Conservation (phyloP, 2,888 invertebrate genomes). For the Sarcophaga caerulescens region DNA sequence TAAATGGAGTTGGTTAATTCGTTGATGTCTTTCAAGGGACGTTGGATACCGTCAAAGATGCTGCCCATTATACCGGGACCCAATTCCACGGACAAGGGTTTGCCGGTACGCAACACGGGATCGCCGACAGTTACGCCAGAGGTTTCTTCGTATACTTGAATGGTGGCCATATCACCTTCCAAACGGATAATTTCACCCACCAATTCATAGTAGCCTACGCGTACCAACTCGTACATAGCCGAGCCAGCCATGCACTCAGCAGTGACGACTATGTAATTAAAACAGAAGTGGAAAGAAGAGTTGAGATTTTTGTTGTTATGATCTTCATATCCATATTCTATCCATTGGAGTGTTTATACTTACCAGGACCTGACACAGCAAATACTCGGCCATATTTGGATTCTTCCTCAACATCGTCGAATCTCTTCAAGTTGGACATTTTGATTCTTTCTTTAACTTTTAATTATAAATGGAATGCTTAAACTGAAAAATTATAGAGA, state of each 20-base stretch:
- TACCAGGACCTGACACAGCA: constrained; percentile 99
- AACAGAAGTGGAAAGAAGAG: constrained; percentile 64
- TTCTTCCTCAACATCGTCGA: constrained; percentile 93
- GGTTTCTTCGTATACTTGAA: constrained; percentile 98
- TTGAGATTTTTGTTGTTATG: not conserved
- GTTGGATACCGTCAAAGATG: constrained; percentile 99
- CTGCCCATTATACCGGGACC: constrained; percentile 99
- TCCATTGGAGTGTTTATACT: constrained; percentile 51
- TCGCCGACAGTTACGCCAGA: constrained; percentile 99
- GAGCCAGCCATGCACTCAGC: constrained; percentile 99
- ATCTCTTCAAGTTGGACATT: constrained; percentile 87
- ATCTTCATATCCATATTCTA: not conserved
- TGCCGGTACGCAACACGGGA: constrained; percentile 98
- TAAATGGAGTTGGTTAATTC: constrained; percentile 97
- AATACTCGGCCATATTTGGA: constrained; percentile 95
- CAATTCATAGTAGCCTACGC: constrained; percentile 98
- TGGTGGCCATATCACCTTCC: constrained; percentile 99
- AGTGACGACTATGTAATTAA: constrained; percentile 90
- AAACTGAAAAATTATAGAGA: constrained; percentile 34
- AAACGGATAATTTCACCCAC: constrained; percentile 99
- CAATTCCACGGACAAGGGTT: constrained; percentile 98
- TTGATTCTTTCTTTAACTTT: constrained; percentile 63
- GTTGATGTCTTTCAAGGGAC: constrained; percentile 97
- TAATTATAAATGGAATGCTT: constrained; percentile 61
- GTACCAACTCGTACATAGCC: constrained; percentile 99